Base-by-base conservation (phyloP, 1,140 invertebrate species). In the Drosophila pectinifera region DNA sequence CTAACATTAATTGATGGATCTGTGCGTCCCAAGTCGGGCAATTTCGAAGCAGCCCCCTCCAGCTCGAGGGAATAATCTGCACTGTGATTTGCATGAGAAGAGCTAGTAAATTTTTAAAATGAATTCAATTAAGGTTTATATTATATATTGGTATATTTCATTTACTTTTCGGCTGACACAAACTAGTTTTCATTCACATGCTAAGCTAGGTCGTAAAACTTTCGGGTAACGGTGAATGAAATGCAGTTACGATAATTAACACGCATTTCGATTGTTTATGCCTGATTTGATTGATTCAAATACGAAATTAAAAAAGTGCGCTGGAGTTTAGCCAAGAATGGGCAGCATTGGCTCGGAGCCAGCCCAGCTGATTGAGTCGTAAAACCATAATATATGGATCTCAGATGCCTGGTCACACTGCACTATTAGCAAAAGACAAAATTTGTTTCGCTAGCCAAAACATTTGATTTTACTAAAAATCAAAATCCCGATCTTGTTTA, bases 1-100 rank as follows among this genome's bases (percentile, higher is more conserved):
- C 58, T 77, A 79, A 89, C 78, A 88, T 88, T 86, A 88, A 86
- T 86, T 83, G 84, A 86, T 88, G 70, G 78, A 88, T 83, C 63
- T 88, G 70, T 79, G 53, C 58, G 62, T 61, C 62, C 81, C 58
- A 68, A 48, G 51, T 51, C 53, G 42, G 34, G 69, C 83, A 63
- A 59, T 78, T 78, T 45, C n/a, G 24, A 20, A 28, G 64, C n/a
- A n/a, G n/a, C n/a, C n/a, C 43, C 64, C 18, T 68, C 36, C 59
- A 49, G n/a, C 10, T 10, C 20, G 59, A 45, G 22, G 61, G 28
- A 65, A 68, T 68, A 53, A 68, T 59, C 69, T 51, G 68, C 69
- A 73, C 54, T 72, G 14, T 59, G 49, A 77, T 77, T 77, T 69
- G 42, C 73, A 77, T 77, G 46, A 61, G 41, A 77, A 77, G 42